These are phyloP conservation scores for Sesia apiformis DNA, from an alignment of 2,888 invertebrate species.

Conservation along the genomic window DNA sequence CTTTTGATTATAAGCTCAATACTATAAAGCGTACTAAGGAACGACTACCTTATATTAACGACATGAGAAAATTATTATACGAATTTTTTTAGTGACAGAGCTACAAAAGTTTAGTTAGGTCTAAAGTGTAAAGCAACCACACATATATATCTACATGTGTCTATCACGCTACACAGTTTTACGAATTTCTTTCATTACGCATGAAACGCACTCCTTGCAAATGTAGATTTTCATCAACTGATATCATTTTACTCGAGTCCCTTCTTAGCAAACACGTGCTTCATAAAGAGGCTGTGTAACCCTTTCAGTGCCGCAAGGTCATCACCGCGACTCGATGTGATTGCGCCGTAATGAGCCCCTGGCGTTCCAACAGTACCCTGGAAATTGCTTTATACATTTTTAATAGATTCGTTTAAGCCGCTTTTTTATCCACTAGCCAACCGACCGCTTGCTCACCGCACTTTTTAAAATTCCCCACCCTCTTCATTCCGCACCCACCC, in stretches of 20 bases:
- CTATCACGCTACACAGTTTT: neutral
- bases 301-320: neutral
- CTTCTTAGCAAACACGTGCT: no score
- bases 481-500: conserved; percentile 9
- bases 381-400: conserved; percentile 64
- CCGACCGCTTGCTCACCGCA: conserved; percentile 21
- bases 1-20: neutral
- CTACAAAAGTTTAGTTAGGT: no score
- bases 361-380: conserved; percentile 30
- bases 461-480: conserved; percentile 41
- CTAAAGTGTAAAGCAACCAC: neutral
- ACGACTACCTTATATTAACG: no score
- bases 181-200: no score
- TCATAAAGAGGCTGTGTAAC: neutral
- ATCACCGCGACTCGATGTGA: conserved; percentile 21
- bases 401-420: conserved; percentile 66
- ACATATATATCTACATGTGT: neutral
- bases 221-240: neutral
- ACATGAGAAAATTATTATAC: no score
- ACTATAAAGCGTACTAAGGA: no score
- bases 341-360: conserved; percentile 37
- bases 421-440: conserved; percentile 56
- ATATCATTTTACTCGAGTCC: neutral
- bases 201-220: neutral
- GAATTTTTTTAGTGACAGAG: no score